Evolutionary conservation across 2,797 vertebrate genomes (phyloP).

Genomic region (Mormyrus proboscirostris): DNA sequence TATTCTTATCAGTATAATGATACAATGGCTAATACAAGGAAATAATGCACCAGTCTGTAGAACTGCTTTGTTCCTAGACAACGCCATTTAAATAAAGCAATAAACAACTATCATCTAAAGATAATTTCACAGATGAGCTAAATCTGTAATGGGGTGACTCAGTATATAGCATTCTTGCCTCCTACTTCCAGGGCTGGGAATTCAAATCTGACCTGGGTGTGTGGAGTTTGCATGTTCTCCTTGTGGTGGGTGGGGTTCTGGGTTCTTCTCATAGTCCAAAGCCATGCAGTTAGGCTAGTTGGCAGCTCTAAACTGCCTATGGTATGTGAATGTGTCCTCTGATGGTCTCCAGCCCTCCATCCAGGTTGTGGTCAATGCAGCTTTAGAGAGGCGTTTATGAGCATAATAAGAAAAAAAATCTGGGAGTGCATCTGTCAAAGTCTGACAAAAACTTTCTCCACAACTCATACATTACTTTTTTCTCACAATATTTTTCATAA

Average conservation of each 20-base stretch:
- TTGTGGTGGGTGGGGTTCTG: not conserved
- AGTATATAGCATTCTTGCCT: not conserved
- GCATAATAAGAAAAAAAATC: not conserved
- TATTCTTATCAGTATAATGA: not conserved
- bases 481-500: slow-evolving; percentile 15
- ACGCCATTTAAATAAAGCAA: not conserved
- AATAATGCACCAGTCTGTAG: not conserved
- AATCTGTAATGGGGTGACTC: not conserved
- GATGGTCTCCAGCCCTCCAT: not conserved
- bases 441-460: slow-evolving; percentile 11
- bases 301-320: not conserved
- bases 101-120: not conserved
- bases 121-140: not conserved
- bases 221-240: not conserved
- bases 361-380: not conserved
- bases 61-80: not conserved
- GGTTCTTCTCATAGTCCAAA: not conserved
- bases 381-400: not conserved
- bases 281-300: not conserved
- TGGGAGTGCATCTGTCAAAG: slow-evolving; percentile 23
- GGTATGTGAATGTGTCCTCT: not conserved
- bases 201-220: not conserved
- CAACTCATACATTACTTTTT: slow-evolving; percentile 4
- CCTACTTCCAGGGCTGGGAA: not conserved
- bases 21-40: not conserved